Evolutionary conservation across 2,888 invertebrate species (phyloP), one percentile per base, ranked within the genome.

Genomic region (Drosophila eohydei): DNA sequence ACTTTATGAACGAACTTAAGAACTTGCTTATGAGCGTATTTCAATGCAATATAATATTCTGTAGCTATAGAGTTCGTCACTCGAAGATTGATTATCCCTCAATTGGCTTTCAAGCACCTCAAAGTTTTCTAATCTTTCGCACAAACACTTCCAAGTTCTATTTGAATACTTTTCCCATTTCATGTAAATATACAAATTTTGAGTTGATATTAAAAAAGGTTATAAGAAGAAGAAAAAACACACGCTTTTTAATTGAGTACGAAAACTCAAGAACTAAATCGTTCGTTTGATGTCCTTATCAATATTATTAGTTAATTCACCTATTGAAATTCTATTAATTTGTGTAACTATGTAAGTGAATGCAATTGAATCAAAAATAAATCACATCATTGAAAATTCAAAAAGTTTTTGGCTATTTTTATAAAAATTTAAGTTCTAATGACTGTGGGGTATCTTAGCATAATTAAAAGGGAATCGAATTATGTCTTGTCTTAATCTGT

Each of bases 281-380:
- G 50, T 50, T 50, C 9, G 14, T 7, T 36, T 34, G 14, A 51
- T n/a, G 40, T 16, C 21, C 30, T 21, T 48, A 30, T 30, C 21
- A 44, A 51, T 56, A 40, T 38, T 38, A 44, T 68, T 28, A 51
- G 28, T 78, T 63, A 4, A 21, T 28, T 57, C 6, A 21, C 44
- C 56, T 43, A 43, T 48, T 58, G 54, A 63, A 48, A 52, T 74
- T 69, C 67, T 55, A 72, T 74, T 68, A 54, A 62, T 74, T 81
- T 87, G 70, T 73, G 61, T 77, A 74, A 81, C 56, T 80, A 36
- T 46, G 61, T 85, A 85, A 83, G 74, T 74, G 51, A 78, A 87
- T 87, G 86, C 86, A 86, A 86, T 80, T 87, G 44, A 86, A 86
- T 89, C 89, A 86, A 86, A 85, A 86, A 86, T 80, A 87, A 89